A percentile compares a stretch with the other conserved stretches of the same genome.
Conservation (phyloP, 2,113 vertebrate genomes). For the Scophthalmus maximus region DNA sequence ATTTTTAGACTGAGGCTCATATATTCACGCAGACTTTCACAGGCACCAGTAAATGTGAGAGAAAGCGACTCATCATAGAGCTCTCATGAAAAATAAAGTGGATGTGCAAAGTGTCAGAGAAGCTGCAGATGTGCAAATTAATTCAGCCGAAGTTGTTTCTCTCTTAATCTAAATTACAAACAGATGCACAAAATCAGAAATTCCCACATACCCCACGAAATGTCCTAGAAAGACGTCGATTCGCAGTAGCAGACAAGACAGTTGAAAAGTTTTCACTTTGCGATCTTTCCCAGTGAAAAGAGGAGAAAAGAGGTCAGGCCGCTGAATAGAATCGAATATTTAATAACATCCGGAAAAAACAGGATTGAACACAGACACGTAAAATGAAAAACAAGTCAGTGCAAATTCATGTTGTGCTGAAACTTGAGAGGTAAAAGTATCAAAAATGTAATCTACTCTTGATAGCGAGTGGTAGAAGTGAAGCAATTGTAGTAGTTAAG, state of each 20-base stretch:
- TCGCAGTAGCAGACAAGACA: not conserved
- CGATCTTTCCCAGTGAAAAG: slow-evolving; percentile 4
- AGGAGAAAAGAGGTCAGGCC: not conserved
- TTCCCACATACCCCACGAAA: not conserved
- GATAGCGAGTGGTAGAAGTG: not conserved
- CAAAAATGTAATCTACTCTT: not conserved
- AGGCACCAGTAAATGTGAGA: slow-evolving; percentile 1
- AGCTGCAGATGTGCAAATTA: slow-evolving; percentile 18
- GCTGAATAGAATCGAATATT: not conserved
- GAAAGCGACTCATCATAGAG: not conserved
- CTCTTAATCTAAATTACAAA: slow-evolving; percentile 8
- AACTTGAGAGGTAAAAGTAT: not conserved
- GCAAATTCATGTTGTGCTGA: not conserved
- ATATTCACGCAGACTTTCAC: not conserved
- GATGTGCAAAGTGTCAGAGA: not conserved
- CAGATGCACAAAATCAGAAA: not conserved
- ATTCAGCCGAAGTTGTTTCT: slow-evolving; percentile 10
- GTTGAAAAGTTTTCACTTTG: slow-evolving; percentile 13
- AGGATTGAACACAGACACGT: not conserved
- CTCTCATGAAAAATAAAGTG: not conserved
- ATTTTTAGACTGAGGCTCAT: not conserved
- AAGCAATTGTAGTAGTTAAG: no score
- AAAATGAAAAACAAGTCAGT: no score
- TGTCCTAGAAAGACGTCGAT: slow-evolving; percentile 15
- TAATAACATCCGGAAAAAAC: not conserved